Evolutionary conservation across 2,113 vertebrate species (phyloP), one percentile per base, ranked within the genome.

Genomic region (Caranx ignobilis): DNA sequence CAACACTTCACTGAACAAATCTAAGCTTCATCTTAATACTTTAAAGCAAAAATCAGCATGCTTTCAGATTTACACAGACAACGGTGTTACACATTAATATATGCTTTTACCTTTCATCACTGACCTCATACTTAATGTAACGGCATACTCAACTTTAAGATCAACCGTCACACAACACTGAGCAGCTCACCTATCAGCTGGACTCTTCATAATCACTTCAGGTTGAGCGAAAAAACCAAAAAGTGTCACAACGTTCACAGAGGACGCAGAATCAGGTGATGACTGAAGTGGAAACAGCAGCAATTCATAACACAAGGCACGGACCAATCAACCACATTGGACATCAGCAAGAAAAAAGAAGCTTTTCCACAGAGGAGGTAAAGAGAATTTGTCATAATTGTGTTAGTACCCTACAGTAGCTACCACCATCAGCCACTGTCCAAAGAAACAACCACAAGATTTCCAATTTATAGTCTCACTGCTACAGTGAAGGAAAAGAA

Each of bases 181-280:
- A 50, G 59, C 32, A 35, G 41, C 60, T 78, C 21, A 52, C 63
- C 21, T 2, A 45, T 86, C 79, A 75, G 70, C 75, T 87, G 55
- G 3, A 74, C 81, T 76, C 65, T 66, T 57, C 54, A 80, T 71
- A 63, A 63, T 71, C 73, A 71, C 71, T 69, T 32, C 6, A 68
- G 55, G 66, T 75, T 16, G 63, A 74, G 31, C 21, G 37, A 75
- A 86, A 81, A 35, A 39, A 45, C 10, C 21, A 15, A 43, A 71
- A 71, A 21, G 57, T 12, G 52, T 62, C 39, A 19, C 11, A 41
- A 43, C 19, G 12, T 50, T 6, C 16, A 64, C 34, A 50, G 26
- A 50, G 32, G 11, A 60, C 15, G 62, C 31, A 61, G 15, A 52
- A n/a, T 54, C n/a, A 64, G 63, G 35, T 19, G 11, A 2, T 35